Evolutionary conservation across 2,797 vertebrate genomes (phyloP).

Genomic region (Chaenodraco wilsoni): DNA sequence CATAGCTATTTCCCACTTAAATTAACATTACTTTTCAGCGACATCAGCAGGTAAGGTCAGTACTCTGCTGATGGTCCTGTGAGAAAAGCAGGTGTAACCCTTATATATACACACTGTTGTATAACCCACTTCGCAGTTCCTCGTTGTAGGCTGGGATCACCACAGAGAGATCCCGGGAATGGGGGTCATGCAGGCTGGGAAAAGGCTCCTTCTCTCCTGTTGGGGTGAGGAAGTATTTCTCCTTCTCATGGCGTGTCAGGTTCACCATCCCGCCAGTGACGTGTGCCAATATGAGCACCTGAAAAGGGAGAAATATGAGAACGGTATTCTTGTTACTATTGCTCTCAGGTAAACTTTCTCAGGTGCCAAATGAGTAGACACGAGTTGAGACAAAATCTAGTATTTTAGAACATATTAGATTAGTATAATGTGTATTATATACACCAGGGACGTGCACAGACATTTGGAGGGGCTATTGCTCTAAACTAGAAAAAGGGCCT

Average conservation of each 20-base stretch:
- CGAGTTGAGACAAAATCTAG: background rate
- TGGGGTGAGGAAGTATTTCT: conserved; percentile 87
- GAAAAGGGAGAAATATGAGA: conserved; percentile 29
- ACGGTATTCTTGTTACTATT: background rate
- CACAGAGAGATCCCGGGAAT: conserved; percentile 90
- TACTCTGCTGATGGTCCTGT: background rate
- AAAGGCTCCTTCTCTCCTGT: conserved; percentile 82
- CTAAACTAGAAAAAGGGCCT: too few relatives aligned
- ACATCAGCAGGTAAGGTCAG: background rate
- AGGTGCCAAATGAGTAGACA: background rate
- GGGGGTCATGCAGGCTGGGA: conserved; percentile 87
- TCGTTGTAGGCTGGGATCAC: conserved; percentile 96
- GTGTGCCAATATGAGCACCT: conserved; percentile 87
- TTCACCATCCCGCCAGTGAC: conserved; percentile 85
- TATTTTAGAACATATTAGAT: background rate
- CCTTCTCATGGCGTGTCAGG: conserved; percentile 82
- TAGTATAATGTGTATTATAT: background rate
- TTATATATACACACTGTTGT: too few relatives aligned
- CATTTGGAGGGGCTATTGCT: too few relatives aligned
- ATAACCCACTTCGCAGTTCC: conserved; percentile 91
- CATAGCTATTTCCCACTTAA: background rate
- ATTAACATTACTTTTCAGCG: background rate
- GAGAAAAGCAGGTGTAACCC: background rate
- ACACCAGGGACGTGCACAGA: too few relatives aligned
- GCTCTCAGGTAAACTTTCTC: background rate